Conservation (phyloP, 2,797 vertebrate genomes). For the Neopelma chrysocephalum region DNA sequence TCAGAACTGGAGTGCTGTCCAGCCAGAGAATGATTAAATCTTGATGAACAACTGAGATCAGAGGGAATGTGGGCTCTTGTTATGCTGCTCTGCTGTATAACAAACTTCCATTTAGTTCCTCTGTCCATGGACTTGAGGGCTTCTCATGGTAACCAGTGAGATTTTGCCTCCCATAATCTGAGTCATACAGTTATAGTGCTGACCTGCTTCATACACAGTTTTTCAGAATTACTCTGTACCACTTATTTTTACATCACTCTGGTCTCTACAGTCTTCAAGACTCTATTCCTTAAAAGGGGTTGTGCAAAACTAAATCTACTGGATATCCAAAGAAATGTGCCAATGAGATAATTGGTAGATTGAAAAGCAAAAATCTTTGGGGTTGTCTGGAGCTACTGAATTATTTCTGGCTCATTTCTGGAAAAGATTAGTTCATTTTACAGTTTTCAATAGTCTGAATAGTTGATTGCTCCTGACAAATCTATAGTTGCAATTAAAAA, state of each 20-base stretch:
- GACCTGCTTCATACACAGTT: not conserved
- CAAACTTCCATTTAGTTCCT: not conserved
- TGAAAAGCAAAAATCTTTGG: not conserved
- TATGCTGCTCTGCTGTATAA: not conserved
- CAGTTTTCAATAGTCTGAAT: not conserved
- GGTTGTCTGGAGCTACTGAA: not conserved
- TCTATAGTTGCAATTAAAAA: not conserved
- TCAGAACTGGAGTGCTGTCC: not conserved
- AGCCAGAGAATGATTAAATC: not conserved
- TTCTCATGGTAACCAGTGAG: not conserved
- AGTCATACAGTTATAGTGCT: not conserved
- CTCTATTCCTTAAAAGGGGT: not conserved
- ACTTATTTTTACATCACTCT: not conserved
- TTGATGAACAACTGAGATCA: not conserved
- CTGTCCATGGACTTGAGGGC: not conserved
- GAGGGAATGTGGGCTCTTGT: not conserved
- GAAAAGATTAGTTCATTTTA: not conserved
- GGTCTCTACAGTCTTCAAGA: not conserved
- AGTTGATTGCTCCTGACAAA: not conserved
- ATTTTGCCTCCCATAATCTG: not conserved
- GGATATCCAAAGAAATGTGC: not conserved
- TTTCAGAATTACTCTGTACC: not conserved
- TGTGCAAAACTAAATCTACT: not conserved
- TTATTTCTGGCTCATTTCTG: constrained; percentile 21
- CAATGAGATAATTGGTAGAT: not conserved